Base-by-base conservation (phyloP, 2,888 invertebrate genomes). In the Torymus tubicola region DNA sequence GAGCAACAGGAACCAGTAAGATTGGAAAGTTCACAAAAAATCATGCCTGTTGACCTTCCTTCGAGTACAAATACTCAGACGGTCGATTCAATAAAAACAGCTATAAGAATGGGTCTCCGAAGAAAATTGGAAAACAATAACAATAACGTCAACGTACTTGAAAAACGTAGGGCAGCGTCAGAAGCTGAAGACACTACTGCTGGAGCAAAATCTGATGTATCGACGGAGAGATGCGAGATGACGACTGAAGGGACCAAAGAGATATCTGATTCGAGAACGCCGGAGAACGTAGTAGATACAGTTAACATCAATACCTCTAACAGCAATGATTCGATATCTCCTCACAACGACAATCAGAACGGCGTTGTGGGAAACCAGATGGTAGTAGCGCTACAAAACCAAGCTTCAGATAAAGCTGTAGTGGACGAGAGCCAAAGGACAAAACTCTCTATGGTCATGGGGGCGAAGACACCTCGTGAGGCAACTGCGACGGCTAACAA, bases 51-150 rank as follows among this genome's bases (percentile, higher is more conserved):
- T 42, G 8, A 42, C 5, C 42, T 42, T 0, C 42, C 42, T 42
- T 5, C 42, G 5, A 8, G 42, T 42, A 42, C 42, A 1, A 42
- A 42, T 42, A 42, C 42, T 42, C 42, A 42, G 42, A 8, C 8
- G 42, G 16, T n/a, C 5, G 70, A 70, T 14, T 13, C 76, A 0
- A 67, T 65, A 10, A 70, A 64, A n/a, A 42, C 68, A 2, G 64
- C 57, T 0, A 61, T 71, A 0, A 78, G 42, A 11, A 4, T 74
- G 55, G 78, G 21, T 3, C 52, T 81, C 1, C 63, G 42, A 14
- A 63, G 63, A 1, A 74, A 80, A 31, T 60, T 80, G 13, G 81
- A 81, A 42, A 71, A 60, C 52, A 81, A 78, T n/a, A 81, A 75
- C 21, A 81, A 77, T 31, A 50, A 65, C 55, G 14, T 71, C n/a